Evolutionary conservation across 1,140 invertebrate species (phyloP).

Genomic region (Magallana gigas): DNA sequence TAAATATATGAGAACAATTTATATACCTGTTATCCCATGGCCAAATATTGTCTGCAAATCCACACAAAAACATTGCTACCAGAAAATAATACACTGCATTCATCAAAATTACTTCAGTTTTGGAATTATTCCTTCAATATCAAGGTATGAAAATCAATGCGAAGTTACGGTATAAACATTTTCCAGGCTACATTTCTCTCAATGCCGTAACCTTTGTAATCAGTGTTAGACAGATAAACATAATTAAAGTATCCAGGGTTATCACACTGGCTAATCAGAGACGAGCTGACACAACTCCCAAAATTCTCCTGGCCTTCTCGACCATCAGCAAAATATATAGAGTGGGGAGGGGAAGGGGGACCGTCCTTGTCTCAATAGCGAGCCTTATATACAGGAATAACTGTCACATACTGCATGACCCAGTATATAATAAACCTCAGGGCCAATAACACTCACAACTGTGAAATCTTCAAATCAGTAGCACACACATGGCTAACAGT

Average conservation of each 20-base stretch:
- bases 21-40: conserved; percentile 54
- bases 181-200: background rate
- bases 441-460: background rate
- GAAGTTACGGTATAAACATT: too few species aligned
- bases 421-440: conserved; percentile 4
- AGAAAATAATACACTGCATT: background rate
- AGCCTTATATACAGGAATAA: too few species aligned
- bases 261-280: background rate
- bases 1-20: background rate
- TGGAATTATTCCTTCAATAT: too few species aligned
- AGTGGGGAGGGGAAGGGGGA: too few species aligned
- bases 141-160: too few species aligned
- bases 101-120: too few species aligned
- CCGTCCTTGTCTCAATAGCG: too few species aligned
- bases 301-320: background rate
- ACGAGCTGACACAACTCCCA: background rate
- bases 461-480: conserved; percentile 8
- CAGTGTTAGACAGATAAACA: background rate
- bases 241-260: background rate
- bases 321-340: too few species aligned
- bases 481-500: background rate
- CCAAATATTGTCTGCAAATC: conserved; percentile 55
- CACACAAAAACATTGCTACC: conserved; percentile 55
- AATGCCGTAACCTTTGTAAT: conserved; percentile 6
- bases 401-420: background rate